phyloP scores from a whole-genome alignment of 2,888 invertebrate genomes.

The Coremacera marginata region DNA sequence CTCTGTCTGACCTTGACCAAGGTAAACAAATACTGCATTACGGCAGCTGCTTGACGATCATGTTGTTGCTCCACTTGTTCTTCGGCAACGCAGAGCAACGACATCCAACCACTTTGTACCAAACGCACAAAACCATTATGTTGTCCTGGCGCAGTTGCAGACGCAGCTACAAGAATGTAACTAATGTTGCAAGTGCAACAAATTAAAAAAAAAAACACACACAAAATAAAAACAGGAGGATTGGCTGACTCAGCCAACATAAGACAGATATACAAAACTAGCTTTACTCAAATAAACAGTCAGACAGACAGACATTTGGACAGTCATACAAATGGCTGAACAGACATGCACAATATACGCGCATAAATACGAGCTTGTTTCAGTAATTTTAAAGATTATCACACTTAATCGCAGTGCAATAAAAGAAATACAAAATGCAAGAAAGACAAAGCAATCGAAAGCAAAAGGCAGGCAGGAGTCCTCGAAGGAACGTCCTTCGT shows the following conservation, averaged over 20 bases:
- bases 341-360: conserved; percentile 28
- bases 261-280: not conserved
- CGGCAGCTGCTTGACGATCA: too few relatives aligned
- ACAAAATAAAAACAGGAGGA: not conserved
- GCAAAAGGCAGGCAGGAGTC: not conserved
- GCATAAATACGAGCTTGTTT: conserved; percentile 36
- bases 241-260: not conserved
- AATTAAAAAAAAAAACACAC: not conserved
- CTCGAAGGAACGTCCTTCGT: conserved; percentile 29
- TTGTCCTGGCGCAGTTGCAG: not conserved
- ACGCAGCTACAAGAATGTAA: not conserved
- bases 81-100: not conserved
- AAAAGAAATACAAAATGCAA: conserved; percentile 13
- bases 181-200: not conserved
- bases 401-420: conserved; percentile 41
- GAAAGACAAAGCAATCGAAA: not conserved
- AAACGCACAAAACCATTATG: not conserved
- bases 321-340: conserved; percentile 2
- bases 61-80: not conserved
- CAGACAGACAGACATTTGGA: conserved; percentile 11
- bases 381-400: conserved; percentile 45
- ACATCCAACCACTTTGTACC: not conserved
- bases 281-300: not conserved
- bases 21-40: not conserved
- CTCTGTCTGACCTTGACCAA: not conserved